These are phyloP conservation scores for Catajapyx aquilonaris DNA, from an alignment of 1,140 invertebrate species.

Conservation along the genomic window DNA sequence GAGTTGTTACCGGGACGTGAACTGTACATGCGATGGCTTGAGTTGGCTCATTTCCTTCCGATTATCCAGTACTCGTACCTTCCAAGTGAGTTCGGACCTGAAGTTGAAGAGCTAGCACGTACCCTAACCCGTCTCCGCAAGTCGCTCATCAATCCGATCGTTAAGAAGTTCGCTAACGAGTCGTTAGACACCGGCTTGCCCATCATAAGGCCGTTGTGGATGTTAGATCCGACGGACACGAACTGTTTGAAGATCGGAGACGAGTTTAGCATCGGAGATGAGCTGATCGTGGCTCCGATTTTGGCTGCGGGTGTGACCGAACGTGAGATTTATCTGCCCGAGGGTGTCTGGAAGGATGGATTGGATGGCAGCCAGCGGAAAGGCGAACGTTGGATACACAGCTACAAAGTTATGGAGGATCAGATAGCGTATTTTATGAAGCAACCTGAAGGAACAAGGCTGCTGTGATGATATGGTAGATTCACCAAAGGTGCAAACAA, in stretches of 20 bases:
- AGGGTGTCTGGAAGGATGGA: slow-evolving; percentile 74
- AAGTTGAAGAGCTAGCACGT: slow-evolving; percentile 52
- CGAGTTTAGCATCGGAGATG: slow-evolving; percentile 77
- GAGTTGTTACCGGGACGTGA: slow-evolving; percentile 59
- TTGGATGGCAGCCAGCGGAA: slow-evolving; percentile 63
- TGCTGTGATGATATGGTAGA: slow-evolving; percentile 20
- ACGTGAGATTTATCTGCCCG: slow-evolving; percentile 53
- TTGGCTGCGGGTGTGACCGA: slow-evolving; percentile 38
- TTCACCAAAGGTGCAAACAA: too few species aligned
- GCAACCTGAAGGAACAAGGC: slow-evolving; percentile 62
- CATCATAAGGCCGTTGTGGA: slow-evolving; percentile 74
- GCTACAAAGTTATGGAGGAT: slow-evolving; percentile 54
- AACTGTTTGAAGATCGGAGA: slow-evolving; percentile 57
- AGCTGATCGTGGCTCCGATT: slow-evolving; percentile 78
- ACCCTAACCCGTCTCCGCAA: slow-evolving; percentile 43
- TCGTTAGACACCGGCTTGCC: slow-evolving; percentile 59
- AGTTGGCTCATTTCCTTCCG: slow-evolving; percentile 75
- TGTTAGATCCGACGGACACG: slow-evolving; percentile 61
- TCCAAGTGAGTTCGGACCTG: slow-evolving; percentile 61
- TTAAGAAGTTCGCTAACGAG: slow-evolving; percentile 49
- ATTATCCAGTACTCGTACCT: slow-evolving; percentile 76
- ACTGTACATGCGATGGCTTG: slow-evolving; percentile 84
- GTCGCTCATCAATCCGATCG: slow-evolving; percentile 38
- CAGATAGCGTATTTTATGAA: slow-evolving; percentile 66
- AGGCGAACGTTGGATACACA: slow-evolving; percentile 72